Conservation (phyloP, 2,113 vertebrate genomes). For the Eubucco bourcierii region DNA sequence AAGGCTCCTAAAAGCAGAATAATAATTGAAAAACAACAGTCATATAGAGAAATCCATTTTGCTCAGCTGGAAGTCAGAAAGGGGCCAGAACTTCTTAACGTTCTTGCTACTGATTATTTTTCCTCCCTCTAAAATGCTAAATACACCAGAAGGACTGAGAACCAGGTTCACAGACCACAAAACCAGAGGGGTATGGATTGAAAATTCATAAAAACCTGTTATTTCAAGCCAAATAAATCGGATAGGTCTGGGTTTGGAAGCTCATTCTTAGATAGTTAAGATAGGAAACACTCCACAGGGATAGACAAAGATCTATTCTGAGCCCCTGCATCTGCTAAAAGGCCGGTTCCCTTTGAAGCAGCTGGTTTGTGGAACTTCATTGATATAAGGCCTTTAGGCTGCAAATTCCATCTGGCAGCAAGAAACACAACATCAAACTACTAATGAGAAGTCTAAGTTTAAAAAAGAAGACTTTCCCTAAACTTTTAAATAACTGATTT, state of each 20-base stretch:
- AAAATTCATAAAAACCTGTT: constrained; percentile 1
- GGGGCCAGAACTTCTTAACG: not conserved
- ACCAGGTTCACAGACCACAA: not conserved
- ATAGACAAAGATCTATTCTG: constrained; percentile 24
- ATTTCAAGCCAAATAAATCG: constrained; percentile 4
- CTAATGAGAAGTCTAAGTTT: not conserved
- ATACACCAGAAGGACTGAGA: not conserved
- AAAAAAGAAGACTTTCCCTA: not conserved
- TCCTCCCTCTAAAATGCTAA: not conserved
- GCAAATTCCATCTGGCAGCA: constrained; percentile 35
- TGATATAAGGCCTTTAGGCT: constrained; percentile 3
- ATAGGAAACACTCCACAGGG: not conserved
- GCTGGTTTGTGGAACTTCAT: constrained; percentile 18
- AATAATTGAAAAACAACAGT: not conserved
- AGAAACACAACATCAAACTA: not conserved
- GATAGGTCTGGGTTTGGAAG: constrained; percentile 11
- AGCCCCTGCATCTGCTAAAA: constrained; percentile 38
- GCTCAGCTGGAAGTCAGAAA: not conserved
- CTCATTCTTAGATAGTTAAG: constrained; percentile 1
- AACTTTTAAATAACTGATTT: not conserved
- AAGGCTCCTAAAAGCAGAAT: not conserved
- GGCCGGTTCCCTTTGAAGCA: constrained; percentile 2
- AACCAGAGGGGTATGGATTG: not conserved
- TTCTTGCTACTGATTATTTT: not conserved
- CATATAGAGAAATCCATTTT: not conserved